phyloP scores from a whole-genome alignment of 2,797 vertebrate genomes.

The Okamejei kenojei region DNA sequence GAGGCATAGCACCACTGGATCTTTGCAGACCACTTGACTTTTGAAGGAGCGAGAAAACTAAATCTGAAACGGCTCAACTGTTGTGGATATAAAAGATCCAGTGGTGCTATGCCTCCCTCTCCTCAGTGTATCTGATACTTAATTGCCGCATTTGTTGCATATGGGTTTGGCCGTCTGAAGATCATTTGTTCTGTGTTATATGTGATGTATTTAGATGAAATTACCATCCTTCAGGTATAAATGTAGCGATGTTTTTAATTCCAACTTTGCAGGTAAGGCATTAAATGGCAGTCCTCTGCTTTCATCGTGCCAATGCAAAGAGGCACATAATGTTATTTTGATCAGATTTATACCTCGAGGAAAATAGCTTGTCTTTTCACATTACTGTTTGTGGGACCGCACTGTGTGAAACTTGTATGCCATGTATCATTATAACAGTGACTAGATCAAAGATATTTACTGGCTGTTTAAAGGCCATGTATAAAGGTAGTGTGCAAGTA shows the following conservation, averaged over 20 bases:
- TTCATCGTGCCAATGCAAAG: not conserved
- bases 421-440: not conserved
- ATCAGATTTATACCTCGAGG: not conserved
- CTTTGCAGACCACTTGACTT: not conserved
- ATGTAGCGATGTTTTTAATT: not conserved
- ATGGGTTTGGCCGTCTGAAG: not conserved
- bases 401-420: not conserved
- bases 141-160: not conserved
- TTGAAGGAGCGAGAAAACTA: not conserved
- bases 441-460: not conserved
- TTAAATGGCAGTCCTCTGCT: not conserved
- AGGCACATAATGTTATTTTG: not conserved
- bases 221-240: not conserved
- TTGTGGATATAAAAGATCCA: not conserved
- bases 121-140: not conserved
- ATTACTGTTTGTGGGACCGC: not conserved
- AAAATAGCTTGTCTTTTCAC: not conserved
- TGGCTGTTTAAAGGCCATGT: not conserved
- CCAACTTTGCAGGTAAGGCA: not conserved
- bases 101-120: not conserved
- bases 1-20: not conserved
- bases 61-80: not conserved
- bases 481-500: not conserved
- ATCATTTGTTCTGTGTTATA: not conserved
- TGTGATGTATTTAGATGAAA: not conserved